Evolutionary conservation across 2,113 vertebrate genomes (phyloP).

Genomic region (Leucoraja erinaceus): DNA sequence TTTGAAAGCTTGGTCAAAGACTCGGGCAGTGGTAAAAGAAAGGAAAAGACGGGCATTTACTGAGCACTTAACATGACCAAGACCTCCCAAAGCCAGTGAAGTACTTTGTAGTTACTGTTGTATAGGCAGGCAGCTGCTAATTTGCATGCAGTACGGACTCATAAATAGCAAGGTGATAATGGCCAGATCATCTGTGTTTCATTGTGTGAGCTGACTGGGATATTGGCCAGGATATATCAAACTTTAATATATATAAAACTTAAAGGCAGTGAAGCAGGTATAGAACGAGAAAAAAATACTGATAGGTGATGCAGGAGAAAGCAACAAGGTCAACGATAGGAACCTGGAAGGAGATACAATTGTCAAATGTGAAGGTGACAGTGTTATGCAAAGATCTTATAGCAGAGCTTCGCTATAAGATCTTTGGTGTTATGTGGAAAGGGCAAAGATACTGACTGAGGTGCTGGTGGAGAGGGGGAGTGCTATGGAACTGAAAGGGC

Average conservation of each 20-base stretch:
- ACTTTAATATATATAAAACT: background rate
- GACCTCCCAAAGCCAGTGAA: background rate
- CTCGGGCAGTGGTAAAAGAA: background rate
- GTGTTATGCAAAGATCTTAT: too few species aligned
- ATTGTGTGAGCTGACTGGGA: background rate
- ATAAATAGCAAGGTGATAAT: constrained; percentile 18
- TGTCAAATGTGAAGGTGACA: background rate
- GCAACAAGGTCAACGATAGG: background rate
- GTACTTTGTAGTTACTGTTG: background rate
- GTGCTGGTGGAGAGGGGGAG: background rate
- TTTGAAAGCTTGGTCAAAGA: background rate
- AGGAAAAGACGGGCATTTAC: background rate
- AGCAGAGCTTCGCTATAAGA: too few species aligned
- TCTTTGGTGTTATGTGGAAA: background rate
- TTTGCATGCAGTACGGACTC: background rate
- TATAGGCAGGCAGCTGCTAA: background rate
- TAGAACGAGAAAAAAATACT: background rate
- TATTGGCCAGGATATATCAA: background rate
- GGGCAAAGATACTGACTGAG: background rate
- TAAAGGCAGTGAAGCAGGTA: background rate
- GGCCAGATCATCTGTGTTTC: background rate
- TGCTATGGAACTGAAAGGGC: background rate
- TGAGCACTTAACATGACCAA: background rate
- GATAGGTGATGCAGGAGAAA: background rate
- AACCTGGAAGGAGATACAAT: background rate